phyloP scores from a whole-genome alignment of 2,797 vertebrate genomes.

The Lepidocolaptes lacrymiger region DNA sequence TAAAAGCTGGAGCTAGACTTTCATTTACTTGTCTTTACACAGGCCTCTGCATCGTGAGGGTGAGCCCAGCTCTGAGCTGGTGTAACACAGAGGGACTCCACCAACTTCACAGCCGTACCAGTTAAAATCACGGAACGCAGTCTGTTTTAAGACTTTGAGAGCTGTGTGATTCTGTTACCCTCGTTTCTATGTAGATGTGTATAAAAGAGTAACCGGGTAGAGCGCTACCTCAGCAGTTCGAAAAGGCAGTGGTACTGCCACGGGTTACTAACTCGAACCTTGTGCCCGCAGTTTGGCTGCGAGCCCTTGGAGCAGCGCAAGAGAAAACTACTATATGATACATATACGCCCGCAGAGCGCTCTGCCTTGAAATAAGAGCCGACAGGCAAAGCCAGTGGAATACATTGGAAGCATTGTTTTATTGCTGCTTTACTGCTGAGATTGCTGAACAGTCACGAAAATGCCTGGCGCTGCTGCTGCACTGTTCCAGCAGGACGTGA shows the following conservation, averaged over 20 bases:
- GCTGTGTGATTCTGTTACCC: neutral
- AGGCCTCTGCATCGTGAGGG: fast-evolving
- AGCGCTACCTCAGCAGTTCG: neutral
- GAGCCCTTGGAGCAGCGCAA: neutral
- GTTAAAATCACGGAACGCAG: neutral
- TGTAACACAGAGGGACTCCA: neutral
- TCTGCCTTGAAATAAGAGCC: slow-evolving; percentile 31
- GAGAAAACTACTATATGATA: neutral
- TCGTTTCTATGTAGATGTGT: neutral
- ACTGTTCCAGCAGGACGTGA: neutral
- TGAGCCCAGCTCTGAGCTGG: neutral
- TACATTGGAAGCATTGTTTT: slow-evolving; percentile 42
- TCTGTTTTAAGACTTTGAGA: neutral
- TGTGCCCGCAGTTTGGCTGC: neutral
- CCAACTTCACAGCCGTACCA: neutral
- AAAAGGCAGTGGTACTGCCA: fast-evolving
- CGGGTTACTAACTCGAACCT: neutral
- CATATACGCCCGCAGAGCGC: neutral
- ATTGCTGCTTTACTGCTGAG: slow-evolving; percentile 12
- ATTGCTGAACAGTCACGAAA: neutral
- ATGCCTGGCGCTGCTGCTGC: neutral
- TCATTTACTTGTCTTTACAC: neutral
- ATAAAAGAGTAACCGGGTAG: neutral
- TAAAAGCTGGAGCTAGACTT: neutral
- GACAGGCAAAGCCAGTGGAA: neutral